Evolutionary conservation across 64 coral and sea anemone species (phyloP).

Genomic region (Porites lutea): DNA sequence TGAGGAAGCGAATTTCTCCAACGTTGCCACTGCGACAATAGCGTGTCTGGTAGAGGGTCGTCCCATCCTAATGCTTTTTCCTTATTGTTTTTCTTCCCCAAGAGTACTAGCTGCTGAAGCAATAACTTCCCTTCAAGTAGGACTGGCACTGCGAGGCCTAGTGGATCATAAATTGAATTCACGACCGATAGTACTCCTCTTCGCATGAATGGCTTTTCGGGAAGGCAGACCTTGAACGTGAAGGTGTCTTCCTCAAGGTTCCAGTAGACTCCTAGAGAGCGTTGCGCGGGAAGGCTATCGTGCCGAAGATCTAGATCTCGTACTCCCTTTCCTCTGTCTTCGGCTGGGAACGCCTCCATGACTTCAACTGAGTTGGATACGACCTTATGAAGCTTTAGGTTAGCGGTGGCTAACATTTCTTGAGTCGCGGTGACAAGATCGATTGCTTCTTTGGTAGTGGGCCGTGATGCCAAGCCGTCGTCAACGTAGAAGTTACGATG

Average conservation of each 20-base stretch:
- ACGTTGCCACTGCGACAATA: constrained; percentile 19
- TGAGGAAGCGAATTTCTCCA: too few relatives aligned
- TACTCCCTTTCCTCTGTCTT: constrained; percentile 33
- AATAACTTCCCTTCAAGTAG: constrained; percentile 37
- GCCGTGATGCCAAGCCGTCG: constrained; percentile 9
- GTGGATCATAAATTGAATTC: constrained; percentile 76
- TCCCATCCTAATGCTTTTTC: constrained; percentile 47
- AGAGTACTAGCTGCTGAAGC: constrained; percentile 42
- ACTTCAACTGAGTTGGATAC: too few relatives aligned
- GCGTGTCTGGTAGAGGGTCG: constrained; percentile 48
- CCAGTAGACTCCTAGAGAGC: constrained; percentile 4
- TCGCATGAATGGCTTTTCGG: constrained; percentile 51
- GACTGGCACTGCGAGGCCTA: constrained; percentile 63
- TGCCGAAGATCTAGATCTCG: background rate
- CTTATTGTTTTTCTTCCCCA: constrained; percentile 37
- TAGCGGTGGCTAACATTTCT: background rate
- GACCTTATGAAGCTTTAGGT: too few relatives aligned
- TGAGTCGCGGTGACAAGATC: constrained; percentile 10
- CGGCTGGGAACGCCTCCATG: constrained; percentile 54
- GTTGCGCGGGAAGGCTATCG: background rate
- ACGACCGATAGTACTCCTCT: constrained; percentile 52
- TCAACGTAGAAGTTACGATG: constrained; percentile 49
- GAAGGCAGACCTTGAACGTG: constrained; percentile 37
- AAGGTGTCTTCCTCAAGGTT: constrained; percentile 36
- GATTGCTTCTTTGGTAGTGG: constrained; percentile 46